Evolutionary conservation across 2,888 invertebrate genomes (phyloP), one percentile per base, ranked within the genome.

Genomic region (Xylota segnis): DNA sequence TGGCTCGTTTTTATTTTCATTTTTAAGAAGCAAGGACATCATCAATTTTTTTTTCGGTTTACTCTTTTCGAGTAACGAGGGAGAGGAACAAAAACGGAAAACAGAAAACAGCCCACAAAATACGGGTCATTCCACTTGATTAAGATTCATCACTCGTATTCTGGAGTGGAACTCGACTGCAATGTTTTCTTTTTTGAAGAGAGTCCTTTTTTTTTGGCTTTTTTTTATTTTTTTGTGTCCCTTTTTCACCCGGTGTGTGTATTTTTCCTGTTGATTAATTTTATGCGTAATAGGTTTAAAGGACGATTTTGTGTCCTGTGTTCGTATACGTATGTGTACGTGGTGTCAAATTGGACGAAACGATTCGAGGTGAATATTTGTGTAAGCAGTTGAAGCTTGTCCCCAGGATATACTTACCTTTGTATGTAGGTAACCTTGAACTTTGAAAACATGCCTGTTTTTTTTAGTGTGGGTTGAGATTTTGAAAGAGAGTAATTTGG

Each of bases 91-190:
- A 34, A 40, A 37, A 74, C 50, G 3, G 23, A 37, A 37, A 34
- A 77, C 54, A 32, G 5, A 52, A 16, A 59, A 45, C 43, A 40
- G 32, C 81, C 74, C 74, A 74, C 81, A 81, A 74, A 74, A 81
- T 81, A 54, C 74, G 74, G 81, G 81, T 81, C 81, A 81, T 81
- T 81, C 74, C 81, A 81, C 81, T 81, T 81, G 81, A 81, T 81
- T 81, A 81, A 74, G 81, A 81, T 81, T 81, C 81, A 81, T 81
- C 74, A 74, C 74, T 68, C 66, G 81, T 81, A 61, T 58, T 63
- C 72, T 79, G 59, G 32, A 74, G 72, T 68, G 50, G 45, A 61
- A 61, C 66, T 74, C 61, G 27, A 43, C 66, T 81, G 81, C 81
- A 74, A 65, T 65, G 72, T 58, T 54, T 37, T 37, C 40, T 52